Base-by-base conservation (phyloP, 2,797 vertebrate species). In the Phylloscopus collybita region DNA sequence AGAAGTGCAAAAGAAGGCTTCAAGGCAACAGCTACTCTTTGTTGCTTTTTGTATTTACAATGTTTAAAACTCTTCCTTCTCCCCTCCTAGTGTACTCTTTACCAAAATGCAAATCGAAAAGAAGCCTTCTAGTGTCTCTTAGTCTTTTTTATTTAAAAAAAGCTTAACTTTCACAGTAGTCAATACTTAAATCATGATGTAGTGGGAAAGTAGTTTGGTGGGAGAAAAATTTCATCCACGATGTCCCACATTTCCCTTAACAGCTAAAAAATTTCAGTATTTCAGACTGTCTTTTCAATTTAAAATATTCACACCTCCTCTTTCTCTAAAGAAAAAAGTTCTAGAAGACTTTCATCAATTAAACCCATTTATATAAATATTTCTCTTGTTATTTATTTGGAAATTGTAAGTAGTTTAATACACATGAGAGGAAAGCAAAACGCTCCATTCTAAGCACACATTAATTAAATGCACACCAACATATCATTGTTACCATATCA, bases 331-430 rank as follows among this genome's bases (percentile, higher is more conserved):
- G 60, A 76, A 90, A 70, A 66, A 78, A 88, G 51, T 34, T 69
- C 57, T 75, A 59, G 23, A 73, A 79, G 36, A 56, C 16, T 74
- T 86, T 72, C 1, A 60, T 42, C 59, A 74, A 26, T 59, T 32
- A 82, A 84, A 57, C 1, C 3, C 6, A 45, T 90, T 91, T 88
- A 70, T 61, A 74, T 83, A 79, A 83, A 90, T 75, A 25, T 29
- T 30, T 54, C 13, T 16, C 56, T 57, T 72, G 30, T 44, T 71
- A 73, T 82, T 80, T 84, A 79, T 81, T 84, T 91, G 26, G 18
- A 88, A 89, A 90, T 56, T 64, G 1, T 56, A 50, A 65, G 29
- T 14, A 44, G 25, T 90, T 95, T 86, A 91, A 83, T 89, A 94
- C 42, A 83, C 57, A 82, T 47, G 23, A 87, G 47, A 76, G n/a